Base-by-base conservation (phyloP, 35 echinoderm and acorn worm species). In the Amphiura filiformis region DNA sequence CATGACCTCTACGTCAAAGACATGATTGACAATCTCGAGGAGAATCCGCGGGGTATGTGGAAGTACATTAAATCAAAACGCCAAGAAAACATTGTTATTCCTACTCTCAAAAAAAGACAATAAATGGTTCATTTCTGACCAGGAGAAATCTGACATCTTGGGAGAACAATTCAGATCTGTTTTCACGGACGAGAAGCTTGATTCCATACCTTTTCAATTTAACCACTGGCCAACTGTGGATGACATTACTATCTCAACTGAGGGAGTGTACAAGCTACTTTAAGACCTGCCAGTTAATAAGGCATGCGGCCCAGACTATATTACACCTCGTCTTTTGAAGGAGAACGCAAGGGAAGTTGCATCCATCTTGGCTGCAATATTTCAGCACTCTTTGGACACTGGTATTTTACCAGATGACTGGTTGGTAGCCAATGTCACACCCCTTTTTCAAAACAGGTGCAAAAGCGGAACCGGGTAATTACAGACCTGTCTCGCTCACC, bases 181-280 rank as follows among this genome's bases (percentile, higher is more conserved):
- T 36, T 87, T 87, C 36, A 87, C 85, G 3, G 28, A 78, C 13
- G 85, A 87, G 35, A 78, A 87, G 35, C 0, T 77, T 34, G 76
- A 87, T 13, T 36, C 39, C 20, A 76, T 78, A 0, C 65, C 85
- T 17, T 78, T 39, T 41, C 5, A 23, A 0, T 5, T 14, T 23
- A 52, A 12, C 35, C 7, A 47, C 1, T 23, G 44, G 15, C 81
- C 81, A 12, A 83, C 38, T 12, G 38, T 83, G 1, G 31, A 41
- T 28, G 81, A 83, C 79, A 39, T 81, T 47, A 33, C 9, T 1
- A 34, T 83, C 11, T 32, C 81, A 12, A 83, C 44, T 5, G 44
- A 83, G 15, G 81, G 81, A 11, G 61, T 70, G 9, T 30, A 26
- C 30, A 87, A 87, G 37, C 32, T 87, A 26, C 70, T 87, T 1